Conservation (phyloP, 2,113 vertebrate species). For the Mustela lutreola region DNA sequence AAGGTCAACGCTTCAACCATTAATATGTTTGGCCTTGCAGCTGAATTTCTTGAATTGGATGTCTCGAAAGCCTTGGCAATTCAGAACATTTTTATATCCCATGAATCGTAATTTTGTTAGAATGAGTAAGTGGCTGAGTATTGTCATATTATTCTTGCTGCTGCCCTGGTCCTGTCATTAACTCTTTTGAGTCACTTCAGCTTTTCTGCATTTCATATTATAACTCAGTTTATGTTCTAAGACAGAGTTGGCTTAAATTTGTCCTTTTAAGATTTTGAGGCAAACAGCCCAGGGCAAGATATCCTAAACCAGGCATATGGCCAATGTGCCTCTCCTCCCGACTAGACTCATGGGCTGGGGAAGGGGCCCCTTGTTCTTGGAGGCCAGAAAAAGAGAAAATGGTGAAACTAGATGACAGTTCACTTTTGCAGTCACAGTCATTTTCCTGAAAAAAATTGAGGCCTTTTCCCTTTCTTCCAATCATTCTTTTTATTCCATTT, state of each 20-base stretch:
- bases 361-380: background rate
- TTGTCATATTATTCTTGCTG: background rate
- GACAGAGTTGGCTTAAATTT: background rate
- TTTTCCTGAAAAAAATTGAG: background rate
- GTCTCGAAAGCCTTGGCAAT: background rate
- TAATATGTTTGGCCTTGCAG: background rate
- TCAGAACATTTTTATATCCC: background rate
- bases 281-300: background rate
- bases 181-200: background rate
- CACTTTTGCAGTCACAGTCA: background rate
- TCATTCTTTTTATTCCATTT: background rate
- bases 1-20: background rate
- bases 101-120: background rate
- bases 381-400: background rate
- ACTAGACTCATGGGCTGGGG: background rate
- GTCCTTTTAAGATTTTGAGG: background rate
- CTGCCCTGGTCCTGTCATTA: background rate
- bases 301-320: background rate
- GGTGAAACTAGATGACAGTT: background rate
- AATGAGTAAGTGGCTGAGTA: background rate
- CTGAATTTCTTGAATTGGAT: background rate
- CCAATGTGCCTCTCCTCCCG: background rate
- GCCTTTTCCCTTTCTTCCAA: background rate
- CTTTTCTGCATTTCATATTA: conserved; percentile 1
- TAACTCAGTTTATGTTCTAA: conserved; percentile 25